A percentile compares a stretch with the other conserved stretches of the same genome.
Conservation (phyloP, 2,888 invertebrate species). For the Apodemia duryi region DNA sequence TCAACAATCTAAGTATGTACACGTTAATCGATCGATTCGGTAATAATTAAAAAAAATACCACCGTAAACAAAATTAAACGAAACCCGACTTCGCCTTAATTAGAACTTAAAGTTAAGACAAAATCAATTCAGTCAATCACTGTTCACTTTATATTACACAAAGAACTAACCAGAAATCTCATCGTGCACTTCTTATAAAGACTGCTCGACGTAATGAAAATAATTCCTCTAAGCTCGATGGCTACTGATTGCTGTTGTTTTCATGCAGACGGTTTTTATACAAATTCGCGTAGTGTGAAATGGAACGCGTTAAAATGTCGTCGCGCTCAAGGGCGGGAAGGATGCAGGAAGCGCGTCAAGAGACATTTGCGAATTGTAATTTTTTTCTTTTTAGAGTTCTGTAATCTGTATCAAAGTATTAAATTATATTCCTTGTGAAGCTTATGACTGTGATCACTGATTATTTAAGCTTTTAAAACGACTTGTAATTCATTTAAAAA, state of each 20-base stretch:
- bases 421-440: background rate
- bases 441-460: no score
- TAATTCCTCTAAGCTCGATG: constrained; percentile 48
- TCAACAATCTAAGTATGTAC: no score
- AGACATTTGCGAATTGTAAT: constrained; percentile 43
- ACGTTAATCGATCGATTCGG: no score
- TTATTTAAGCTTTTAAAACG: background rate
- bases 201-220: constrained; percentile 46
- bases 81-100: no score
- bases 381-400: constrained; percentile 6
- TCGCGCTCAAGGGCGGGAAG: constrained; percentile 70
- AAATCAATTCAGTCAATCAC: background rate
- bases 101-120: background rate
- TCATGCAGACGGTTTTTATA: constrained; percentile 64
- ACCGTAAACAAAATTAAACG: no score
- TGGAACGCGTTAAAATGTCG: constrained; percentile 66
- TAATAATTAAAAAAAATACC: no score
- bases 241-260: constrained; percentile 75
- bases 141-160: constrained; percentile 33
- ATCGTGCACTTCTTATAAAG: constrained; percentile 73
- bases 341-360: constrained; percentile 67
- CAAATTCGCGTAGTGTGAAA: constrained; percentile 52
- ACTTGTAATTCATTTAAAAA: background rate
- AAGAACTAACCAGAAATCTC: constrained; percentile 72
- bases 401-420: background rate